These are phyloP conservation scores for Drosophila barbarae DNA, from an alignment of 2,888 invertebrate genomes.

Conservation along the genomic window DNA sequence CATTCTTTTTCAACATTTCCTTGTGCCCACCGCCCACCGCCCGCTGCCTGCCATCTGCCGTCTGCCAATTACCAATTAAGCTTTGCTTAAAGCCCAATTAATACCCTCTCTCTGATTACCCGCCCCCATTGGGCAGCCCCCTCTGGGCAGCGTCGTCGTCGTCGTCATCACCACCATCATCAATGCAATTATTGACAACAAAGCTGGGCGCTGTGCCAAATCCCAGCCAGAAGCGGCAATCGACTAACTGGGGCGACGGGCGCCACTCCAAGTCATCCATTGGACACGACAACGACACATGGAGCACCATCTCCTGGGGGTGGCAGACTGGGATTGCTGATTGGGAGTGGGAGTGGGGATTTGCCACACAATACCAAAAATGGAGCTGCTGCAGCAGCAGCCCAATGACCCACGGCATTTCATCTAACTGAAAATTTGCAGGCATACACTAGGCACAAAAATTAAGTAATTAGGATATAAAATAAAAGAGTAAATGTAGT, in stretches of 20 bases:
- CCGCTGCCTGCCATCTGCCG: conserved; percentile 11
- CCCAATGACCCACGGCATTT: conserved; percentile 24
- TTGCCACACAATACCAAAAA: conserved; percentile 18
- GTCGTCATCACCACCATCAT: conserved; percentile 37
- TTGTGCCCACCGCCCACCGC: conserved; percentile 1
- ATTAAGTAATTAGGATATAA: background rate
- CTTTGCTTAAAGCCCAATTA: conserved; percentile 71
- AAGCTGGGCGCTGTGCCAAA: conserved; percentile 63
- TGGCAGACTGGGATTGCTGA: conserved; percentile 1
- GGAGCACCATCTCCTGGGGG: background rate
- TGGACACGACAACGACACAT: conserved; percentile 25
- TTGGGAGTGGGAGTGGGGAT: conserved; percentile 10
- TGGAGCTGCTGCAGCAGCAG: conserved; percentile 17
- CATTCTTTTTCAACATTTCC: conserved; percentile 12
- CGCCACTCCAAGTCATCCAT: conserved; percentile 32
- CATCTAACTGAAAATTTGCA: conserved; percentile 12
- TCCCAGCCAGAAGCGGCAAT: conserved; percentile 37
- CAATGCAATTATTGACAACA: conserved; percentile 73
- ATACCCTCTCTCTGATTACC: conserved; percentile 38
- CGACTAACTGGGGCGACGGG: conserved; percentile 32
- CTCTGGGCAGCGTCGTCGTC: background rate
- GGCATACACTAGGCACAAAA: conserved; percentile 23
- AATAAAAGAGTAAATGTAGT: no score
- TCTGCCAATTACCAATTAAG: conserved; percentile 68
- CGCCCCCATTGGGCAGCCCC: background rate